These are phyloP conservation scores for Tupaia chinensis DNA, from an alignment of 2,113 vertebrate species.

Conservation along the genomic window DNA sequence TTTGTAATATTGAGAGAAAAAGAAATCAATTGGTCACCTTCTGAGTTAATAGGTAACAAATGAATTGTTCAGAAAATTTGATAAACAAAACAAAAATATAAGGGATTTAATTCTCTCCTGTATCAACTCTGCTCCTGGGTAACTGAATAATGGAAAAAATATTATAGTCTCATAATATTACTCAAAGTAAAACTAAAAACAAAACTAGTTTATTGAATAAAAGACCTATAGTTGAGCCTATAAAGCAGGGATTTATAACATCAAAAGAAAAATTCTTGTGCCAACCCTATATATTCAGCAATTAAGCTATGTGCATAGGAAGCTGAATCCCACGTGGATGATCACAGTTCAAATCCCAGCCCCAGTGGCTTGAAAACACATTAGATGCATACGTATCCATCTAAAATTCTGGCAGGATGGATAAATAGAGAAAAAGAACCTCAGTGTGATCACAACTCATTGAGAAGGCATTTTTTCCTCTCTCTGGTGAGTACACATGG, in stretches of 20 bases:
- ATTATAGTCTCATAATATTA: neutral
- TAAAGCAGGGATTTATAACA: neutral
- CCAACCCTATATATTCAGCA: too few relatives aligned
- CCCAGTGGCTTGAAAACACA: too few relatives aligned
- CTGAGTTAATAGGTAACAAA: neutral
- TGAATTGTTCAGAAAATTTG: neutral
- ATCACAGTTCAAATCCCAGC: too few relatives aligned
- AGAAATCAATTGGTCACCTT: neutral
- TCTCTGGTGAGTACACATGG: too few relatives aligned
- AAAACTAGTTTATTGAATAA: neutral
- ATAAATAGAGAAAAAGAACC: too few relatives aligned
- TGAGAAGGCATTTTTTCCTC: too few relatives aligned
- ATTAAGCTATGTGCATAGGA: too few relatives aligned
- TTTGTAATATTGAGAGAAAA: neutral
- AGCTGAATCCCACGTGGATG: too few relatives aligned
- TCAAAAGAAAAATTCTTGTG: neutral
- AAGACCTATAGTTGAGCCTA: neutral
- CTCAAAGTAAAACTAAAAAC: neutral
- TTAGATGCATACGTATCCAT: too few relatives aligned
- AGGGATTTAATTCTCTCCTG: neutral
- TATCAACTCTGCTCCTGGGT: neutral
- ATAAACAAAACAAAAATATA: neutral
- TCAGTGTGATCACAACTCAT: too few relatives aligned
- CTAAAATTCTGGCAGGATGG: too few relatives aligned
- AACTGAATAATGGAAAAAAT: neutral